Base-by-base conservation (phyloP, 2,113 vertebrate genomes). In the Callaeas wilsoni region DNA sequence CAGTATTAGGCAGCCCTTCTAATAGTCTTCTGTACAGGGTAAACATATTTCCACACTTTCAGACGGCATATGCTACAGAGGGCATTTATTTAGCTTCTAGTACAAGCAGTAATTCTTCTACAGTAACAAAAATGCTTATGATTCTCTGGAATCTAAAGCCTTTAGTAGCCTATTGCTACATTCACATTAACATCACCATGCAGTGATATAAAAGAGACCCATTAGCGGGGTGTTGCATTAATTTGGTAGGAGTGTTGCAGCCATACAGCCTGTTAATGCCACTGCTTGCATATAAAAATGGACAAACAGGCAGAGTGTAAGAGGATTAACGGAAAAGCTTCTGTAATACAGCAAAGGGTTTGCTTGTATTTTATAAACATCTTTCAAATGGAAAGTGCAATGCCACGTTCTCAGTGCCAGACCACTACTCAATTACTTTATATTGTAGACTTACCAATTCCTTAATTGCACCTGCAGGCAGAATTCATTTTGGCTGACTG, bases 381-480 rank as follows among this genome's bases (percentile, higher is more conserved):
- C 39, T 91, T 87, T 87, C 70, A 85, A 95, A 78, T 0, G 0
- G 35, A 23, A 84, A 92, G 81, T 79, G 87, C 59, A 90, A 60
- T 53, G 70, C 80, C 90, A 83, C 39, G 10, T 73, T 93, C 77
- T 52, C 85, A 53, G 46, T 4, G 64, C 94, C 87, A 90, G 85
- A 85, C 53, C 60, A n/a, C 75, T 46, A 39, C 39, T 81, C 91
- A 71, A 56, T 95, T 93, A 86, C 67, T 91, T 92, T 69, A 37
- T 44, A 70, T 62, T 79, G 77, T 90, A 84, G 65, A 77, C 15
- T 86, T 92, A 92, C 87, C 78, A 89, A 93, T 90, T 93, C 90
- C 53, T 92, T 95, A 95, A 97, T 90, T 95, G 90, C 90, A 96
- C 79, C 96, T 93, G 84, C 90, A 94, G 95, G 95, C 81, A 88